These are phyloP conservation scores for Okamejei kenojei DNA, from an alignment of 2,797 vertebrate genomes.

Conservation along the genomic window DNA sequence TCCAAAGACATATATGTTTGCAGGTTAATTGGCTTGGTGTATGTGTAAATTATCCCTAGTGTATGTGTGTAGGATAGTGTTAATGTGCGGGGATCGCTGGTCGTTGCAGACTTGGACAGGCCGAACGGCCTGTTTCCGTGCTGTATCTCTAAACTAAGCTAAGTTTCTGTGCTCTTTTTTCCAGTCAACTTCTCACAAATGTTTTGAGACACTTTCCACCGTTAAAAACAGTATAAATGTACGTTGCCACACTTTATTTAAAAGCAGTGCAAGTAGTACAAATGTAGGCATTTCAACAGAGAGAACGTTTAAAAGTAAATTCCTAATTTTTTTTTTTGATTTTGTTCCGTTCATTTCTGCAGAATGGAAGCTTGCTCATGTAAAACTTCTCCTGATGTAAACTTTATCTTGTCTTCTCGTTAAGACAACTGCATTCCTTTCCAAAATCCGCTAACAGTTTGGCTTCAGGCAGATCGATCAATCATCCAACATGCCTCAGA, in stretches of 20 bases:
- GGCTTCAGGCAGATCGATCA: conserved; percentile 29
- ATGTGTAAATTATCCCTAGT: no score
- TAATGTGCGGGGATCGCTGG: no score
- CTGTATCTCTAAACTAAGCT: not conserved
- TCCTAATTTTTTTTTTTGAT: not conserved
- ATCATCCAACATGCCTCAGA: conserved; percentile 18
- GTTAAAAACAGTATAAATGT: not conserved
- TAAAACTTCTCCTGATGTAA: conserved; percentile 5
- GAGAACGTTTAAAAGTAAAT: not conserved
- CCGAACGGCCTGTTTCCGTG: not conserved
- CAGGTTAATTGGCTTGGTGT: no score
- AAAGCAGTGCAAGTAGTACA: not conserved
- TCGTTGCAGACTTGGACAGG: no score
- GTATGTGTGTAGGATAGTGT: no score
- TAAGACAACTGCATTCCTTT: not conserved
- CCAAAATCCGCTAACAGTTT: not conserved
- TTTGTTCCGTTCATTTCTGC: not conserved
- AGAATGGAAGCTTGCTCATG: not conserved
- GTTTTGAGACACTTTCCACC: not conserved
- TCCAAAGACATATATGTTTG: no score
- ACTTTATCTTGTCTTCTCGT: not conserved
- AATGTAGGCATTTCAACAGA: not conserved
- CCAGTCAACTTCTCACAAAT: not conserved
- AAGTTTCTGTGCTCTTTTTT: not conserved
- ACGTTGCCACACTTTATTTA: not conserved